Base-by-base conservation (phyloP, 2,797 vertebrate species). In the Anomalospiza imberbis region DNA sequence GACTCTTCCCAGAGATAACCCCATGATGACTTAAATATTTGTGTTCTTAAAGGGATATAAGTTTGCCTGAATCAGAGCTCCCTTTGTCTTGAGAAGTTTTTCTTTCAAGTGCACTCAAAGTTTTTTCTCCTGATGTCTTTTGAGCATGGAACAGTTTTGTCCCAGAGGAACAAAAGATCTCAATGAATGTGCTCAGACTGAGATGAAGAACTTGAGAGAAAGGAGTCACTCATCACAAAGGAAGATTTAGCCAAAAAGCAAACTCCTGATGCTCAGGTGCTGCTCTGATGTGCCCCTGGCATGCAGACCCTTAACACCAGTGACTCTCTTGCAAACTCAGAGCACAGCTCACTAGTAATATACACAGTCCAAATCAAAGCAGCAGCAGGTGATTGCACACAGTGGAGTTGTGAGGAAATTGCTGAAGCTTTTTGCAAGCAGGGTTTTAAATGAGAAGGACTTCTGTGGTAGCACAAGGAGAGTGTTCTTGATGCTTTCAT, bases 161-260 rank as follows among this genome's bases (percentile, higher is more conserved):
- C 62, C 2, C 45, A 29, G 36, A 54, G 53, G 21, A 77, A 6
- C 14, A 38, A 44, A 63, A 45, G 17, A 31, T 47, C n/a, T 54
- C 66, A 14, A 0, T 34, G n/a, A 55, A 75, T 4, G 1, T 18
- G 17, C 17, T 38, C 29, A 28, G n/a, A 18, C 3, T 13, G 21
- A 81, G 50, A 28, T 24, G 13, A 78, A 47, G 53, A 48, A 14
- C 7, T 14, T 54, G 19, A 32, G 31, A 91, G 53, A 54, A 81
- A 25, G 17, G 22, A 67, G 17, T 63, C 44, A 11, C 24, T 60
- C 7, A 4, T 17, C 24, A 32, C 0, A 2, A 53, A 42, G 60
- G 29, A 42, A 42, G n/a, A 50, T 75, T 72, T 91, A 26, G 68
- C 55, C 68, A 44, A 40, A 19, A 4, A 7, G 11, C n/a, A 54